Conservation (phyloP, 2,113 vertebrate genomes). For the Prionailurus viverrinus region DNA sequence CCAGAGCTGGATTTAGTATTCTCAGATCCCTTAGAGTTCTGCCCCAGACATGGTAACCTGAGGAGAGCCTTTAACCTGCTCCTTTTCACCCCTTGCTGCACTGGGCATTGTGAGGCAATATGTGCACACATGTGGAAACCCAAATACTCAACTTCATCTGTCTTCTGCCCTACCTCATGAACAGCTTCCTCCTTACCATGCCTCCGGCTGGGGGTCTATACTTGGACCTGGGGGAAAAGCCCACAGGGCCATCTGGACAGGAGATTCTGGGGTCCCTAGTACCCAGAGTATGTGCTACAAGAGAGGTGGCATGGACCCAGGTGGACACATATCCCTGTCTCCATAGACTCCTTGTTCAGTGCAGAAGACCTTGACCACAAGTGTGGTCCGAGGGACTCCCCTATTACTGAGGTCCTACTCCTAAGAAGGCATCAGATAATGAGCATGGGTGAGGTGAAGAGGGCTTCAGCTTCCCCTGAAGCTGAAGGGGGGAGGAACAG, state of each 20-base stretch:
- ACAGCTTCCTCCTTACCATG: not conserved
- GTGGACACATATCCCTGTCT: not conserved
- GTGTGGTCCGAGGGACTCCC: not conserved
- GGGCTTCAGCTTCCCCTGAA: not conserved
- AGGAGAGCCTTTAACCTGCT: not conserved
- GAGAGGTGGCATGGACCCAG: not conserved
- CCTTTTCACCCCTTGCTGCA: not conserved
- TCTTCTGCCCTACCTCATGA: not conserved
- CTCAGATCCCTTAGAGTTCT: not conserved
- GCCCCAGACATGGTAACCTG: not conserved
- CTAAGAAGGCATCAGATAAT: not conserved
- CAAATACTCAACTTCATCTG: not conserved
- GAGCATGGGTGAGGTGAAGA: not conserved
- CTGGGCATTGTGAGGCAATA: fast-evolving
- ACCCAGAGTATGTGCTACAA: not conserved
- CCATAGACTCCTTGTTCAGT: not conserved
- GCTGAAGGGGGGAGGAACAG: not conserved
- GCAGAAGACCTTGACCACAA: not conserved
- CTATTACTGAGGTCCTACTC: not conserved
- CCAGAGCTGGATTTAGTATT: not conserved
- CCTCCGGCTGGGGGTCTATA: not conserved
- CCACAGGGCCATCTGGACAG: not conserved
- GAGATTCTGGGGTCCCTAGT: not conserved
- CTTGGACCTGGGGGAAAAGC: not conserved
- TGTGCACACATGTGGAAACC: not conserved